A percentile compares a stretch with the other conserved stretches of the same genome.
Evolutionary conservation across 1,140 invertebrate genomes (phyloP).

Genomic region (Drosophila saltans): DNA sequence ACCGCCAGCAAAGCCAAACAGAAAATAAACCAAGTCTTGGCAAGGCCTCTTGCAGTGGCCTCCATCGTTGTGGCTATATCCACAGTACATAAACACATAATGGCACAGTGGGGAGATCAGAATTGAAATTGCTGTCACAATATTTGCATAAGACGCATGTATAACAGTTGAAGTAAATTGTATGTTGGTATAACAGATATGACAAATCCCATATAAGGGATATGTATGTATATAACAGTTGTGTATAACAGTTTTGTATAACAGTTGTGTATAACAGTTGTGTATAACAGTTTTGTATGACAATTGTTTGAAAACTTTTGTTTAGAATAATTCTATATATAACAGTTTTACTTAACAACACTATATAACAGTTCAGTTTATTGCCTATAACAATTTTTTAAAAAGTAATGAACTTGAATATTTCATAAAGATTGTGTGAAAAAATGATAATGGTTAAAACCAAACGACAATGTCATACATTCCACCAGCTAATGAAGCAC

Average conservation of each 20-base stretch:
- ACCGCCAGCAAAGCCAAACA: conserved; percentile 23
- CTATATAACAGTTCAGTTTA: no score
- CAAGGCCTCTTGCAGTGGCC: conserved; percentile 43
- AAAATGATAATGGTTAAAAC: neutral
- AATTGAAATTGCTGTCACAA: neutral
- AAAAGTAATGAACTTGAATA: no score
- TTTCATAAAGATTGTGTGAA: no score
- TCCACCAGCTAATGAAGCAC: neutral
- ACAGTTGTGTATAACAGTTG: neutral
- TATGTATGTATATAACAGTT: neutral
- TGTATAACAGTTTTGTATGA: conserved; percentile 1
- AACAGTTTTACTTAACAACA: no score
- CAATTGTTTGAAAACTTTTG: no score
- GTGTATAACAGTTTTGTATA: neutral
- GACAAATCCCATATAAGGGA: no score
- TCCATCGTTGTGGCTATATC: conserved; percentile 43
- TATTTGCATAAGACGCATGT: neutral
- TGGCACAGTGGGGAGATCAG: conserved; percentile 40
- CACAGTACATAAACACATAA: conserved; percentile 33
- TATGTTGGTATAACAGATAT: neutral
- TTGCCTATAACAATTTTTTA: no score
- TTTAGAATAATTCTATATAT: no score
- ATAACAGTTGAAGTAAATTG: neutral
- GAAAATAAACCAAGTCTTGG: conserved; percentile 43
- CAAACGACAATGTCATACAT: neutral